Percentiles rank a stretch among this genome's conserved stretches.
These are phyloP conservation scores for Chroicocephalus ridibundus DNA, from an alignment of 2,113 vertebrate species.

Conservation along the genomic window DNA sequence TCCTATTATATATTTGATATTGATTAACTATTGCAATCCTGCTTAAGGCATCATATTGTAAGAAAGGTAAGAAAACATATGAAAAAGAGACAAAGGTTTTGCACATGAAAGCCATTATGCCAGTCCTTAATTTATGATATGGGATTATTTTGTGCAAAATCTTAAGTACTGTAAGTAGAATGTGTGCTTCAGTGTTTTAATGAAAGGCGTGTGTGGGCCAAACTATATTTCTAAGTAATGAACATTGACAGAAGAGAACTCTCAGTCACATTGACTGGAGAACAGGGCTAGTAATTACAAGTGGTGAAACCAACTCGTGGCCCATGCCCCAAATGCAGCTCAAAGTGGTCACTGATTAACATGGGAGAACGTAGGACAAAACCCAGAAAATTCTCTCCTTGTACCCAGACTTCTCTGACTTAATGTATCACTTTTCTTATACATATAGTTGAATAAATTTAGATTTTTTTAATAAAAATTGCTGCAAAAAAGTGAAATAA, in stretches of 20 bases:
- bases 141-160: not conserved
- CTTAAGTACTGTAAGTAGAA: not conserved
- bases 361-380: not conserved
- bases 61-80: not conserved
- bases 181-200: not conserved
- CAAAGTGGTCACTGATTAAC: not conserved
- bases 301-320: not conserved
- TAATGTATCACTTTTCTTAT: not conserved
- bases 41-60: not conserved
- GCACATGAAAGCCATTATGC: not conserved
- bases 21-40: not conserved
- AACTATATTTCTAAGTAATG: not conserved
- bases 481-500: accelerated
- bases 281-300: not conserved
- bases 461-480: not conserved
- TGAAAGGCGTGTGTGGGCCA: not conserved
- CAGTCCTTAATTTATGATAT: not conserved
- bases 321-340: not conserved
- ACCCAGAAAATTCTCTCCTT: not conserved
- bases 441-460: not conserved
- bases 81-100: not conserved
- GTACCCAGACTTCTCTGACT: not conserved
- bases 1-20: not conserved
- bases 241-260: not conserved
- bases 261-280: not conserved